Evolutionary conservation across 2,113 vertebrate genomes (phyloP), one percentile per base, ranked within the genome.

Genomic region (Xiphophorus maculatus): DNA sequence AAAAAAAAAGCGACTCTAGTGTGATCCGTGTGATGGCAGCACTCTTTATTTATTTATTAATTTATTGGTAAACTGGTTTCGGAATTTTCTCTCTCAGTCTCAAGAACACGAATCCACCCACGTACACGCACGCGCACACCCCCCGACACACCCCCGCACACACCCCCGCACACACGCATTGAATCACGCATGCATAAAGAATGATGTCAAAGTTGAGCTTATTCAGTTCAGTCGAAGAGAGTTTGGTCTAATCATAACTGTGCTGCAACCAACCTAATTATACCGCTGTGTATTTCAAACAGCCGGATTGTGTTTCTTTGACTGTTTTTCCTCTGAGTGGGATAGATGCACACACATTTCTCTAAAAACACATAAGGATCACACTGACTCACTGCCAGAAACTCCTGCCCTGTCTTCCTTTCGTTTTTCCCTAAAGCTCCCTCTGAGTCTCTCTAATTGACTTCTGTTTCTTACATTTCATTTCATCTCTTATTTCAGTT

Each of bases 381-480:
- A 25, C 62, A 77, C 70, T 79, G 65, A 60, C 69, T 84, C 66
- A 81, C 64, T 58, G 30, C n/a, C 68, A 83, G 72, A 71, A 66
- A 67, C 66, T 71, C 76, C 77, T 84, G 66, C 70, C 66, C 73
- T 77, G 76, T 71, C 84, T 81, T 80, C 71, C 78, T 79, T 71
- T 89, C 76, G 80, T 48, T 65, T 63, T 81, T 48, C 80, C 82
- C 86, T 51, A 69, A 77, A 88, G 87, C 80, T 77, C 73, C 74
- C 63, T 64, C 77, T 63, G 76, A 66, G 79, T 84, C 71, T 71
- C 86, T 83, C 78, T 92, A 92, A 91, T 92, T 91, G 85, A 92
- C 91, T 91, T 88, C 85, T 88, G 74, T 90, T 93, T 89, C 85
- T 88, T 83, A 84, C 89, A 92, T 91, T 92, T 93, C 87, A 91